phyloP scores from a whole-genome alignment of 2,888 invertebrate species.

The Tyria jacobaeae region DNA sequence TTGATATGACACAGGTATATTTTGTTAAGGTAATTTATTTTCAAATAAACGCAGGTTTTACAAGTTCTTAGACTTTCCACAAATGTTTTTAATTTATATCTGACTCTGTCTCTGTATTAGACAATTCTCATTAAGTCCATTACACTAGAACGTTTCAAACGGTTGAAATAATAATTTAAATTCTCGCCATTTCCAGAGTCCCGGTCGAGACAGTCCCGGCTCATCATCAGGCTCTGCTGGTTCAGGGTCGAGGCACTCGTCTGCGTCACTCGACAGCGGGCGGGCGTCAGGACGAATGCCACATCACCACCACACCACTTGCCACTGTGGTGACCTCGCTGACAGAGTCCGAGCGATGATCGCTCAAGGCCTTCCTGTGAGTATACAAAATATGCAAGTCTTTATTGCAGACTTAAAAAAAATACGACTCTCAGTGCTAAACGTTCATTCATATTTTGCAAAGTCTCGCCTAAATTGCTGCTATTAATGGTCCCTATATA shows the following conservation, averaged over 20 bases:
- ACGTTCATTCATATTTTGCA: no score
- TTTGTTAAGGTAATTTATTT: background rate
- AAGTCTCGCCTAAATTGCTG: no score
- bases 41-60: background rate
- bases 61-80: background rate
- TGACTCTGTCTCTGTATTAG: background rate
- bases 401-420: no score
- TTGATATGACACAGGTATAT: slow-evolving; percentile 93
- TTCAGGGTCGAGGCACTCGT: slow-evolving; percentile 95
- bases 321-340: slow-evolving; percentile 91
- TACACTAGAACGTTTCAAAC: background rate
- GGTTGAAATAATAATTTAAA: background rate
- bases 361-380: slow-evolving; percentile 91
- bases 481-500: no score
- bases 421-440: no score
- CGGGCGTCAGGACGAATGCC: slow-evolving; percentile 93
- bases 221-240: slow-evolving; percentile 95
- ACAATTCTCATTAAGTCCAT: background rate
- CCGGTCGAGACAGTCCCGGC: slow-evolving; percentile 97
- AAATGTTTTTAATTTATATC: background rate
- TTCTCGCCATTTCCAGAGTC: slow-evolving; percentile 86
- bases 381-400: slow-evolving; percentile 44
- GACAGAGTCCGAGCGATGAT: slow-evolving; percentile 89
- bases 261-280: slow-evolving; percentile 96
- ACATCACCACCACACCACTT: slow-evolving; percentile 92